Base-by-base conservation (phyloP, 2,797 vertebrate species). In the Petrocephalus sullivani region DNA sequence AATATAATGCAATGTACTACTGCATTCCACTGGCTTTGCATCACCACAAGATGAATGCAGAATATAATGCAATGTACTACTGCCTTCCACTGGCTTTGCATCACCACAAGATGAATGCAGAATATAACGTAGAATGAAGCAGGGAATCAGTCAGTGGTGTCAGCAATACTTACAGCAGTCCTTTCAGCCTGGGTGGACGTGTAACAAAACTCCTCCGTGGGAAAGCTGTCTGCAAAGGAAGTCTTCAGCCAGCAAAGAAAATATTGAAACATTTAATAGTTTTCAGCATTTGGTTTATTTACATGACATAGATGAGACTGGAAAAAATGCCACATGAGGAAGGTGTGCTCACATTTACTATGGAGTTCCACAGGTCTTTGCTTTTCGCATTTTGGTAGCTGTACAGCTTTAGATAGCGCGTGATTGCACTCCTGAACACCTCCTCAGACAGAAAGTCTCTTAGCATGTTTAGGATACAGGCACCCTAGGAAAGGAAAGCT, bases 381-480 rank as follows among this genome's bases (percentile, higher is more conserved):
- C 87, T 89, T 41, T 54, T 86, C 33, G 89, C 87, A 81, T 89
- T 89, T 23, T 49, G 84, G 54, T 88, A 89, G 54, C 89, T 89
- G 82, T 89, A 86, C 33, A 58, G 83, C 51, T 78, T 23, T 8
- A 89, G 83, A 28, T 89, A 89, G 33, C 37, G 89, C 21, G 71
- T 86, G 41, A 89, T 84, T 46, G 82, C 89, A n/a, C 53, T 86
- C 7, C 67, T 51, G 61, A 89, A 89, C n/a, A 88, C 87, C 54
- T 89, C 87, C 67, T 88, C 87, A 75, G 82, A 88, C 60, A 89
- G 82, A 61, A 89, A 88, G 64, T 89, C 89, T 37, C 84, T 88
- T 82, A 89, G 82, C 89, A 89, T 89, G 87, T 88, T 89, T 56
- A 89, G 64, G 49, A 89, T 53, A 86, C 89, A 89, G 1, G 89